A percentile compares a stretch with the other conserved stretches of the same genome.
These are phyloP conservation scores for Perodicticus potto DNA, from an alignment of 2,797 vertebrate species.

Conservation along the genomic window DNA sequence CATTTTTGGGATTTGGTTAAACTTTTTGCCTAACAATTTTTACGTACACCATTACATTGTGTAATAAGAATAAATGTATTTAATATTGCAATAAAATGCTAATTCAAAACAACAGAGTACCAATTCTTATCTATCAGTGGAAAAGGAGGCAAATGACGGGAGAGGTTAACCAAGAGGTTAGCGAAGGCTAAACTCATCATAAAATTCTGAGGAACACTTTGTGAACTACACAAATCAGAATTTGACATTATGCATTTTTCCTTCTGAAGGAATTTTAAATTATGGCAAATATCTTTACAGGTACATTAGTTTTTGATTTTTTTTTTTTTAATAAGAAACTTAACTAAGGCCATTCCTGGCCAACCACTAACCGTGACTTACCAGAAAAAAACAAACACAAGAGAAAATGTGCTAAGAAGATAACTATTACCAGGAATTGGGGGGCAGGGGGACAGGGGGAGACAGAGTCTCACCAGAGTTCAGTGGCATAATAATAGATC, in stretches of 20 bases:
- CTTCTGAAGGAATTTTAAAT: background rate
- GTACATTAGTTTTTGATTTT: background rate
- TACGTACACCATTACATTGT: background rate
- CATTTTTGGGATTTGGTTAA: slow-evolving; percentile 38
- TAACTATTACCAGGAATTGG: too few species aligned
- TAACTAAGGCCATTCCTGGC: background rate
- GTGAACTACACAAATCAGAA: background rate
- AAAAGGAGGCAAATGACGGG: background rate
- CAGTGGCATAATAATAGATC: too few species aligned
- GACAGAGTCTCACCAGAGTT: too few species aligned
- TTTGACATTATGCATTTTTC: background rate
- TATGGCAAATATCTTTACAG: background rate
- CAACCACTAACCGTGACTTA: background rate
- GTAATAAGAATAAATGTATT: slow-evolving; percentile 10
- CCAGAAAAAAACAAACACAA: background rate
- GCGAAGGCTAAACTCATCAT: background rate
- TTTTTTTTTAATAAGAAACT: background rate
- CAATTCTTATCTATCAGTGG: background rate
- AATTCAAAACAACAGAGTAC: slow-evolving; percentile 1
- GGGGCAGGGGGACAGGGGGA: too few species aligned
- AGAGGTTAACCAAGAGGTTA: background rate
- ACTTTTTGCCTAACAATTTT: slow-evolving; percentile 33
- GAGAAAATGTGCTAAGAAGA: background rate
- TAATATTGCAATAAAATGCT: slow-evolving; percentile 45
- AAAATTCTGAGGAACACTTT: background rate